Conservation (phyloP, 2,797 vertebrate genomes). For the Decapterus maruadsi region DNA sequence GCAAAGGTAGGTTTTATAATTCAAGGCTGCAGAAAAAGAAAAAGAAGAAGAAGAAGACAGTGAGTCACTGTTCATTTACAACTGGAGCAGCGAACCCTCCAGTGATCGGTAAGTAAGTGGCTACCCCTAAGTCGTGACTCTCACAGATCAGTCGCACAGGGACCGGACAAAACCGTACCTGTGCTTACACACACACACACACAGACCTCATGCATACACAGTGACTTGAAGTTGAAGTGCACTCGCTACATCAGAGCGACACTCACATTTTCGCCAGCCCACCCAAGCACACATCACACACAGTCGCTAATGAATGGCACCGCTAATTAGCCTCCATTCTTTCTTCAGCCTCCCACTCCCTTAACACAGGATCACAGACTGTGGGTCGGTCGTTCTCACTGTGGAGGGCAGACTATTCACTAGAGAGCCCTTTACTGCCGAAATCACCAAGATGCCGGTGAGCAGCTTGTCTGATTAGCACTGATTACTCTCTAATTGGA, state of each 20-base stretch:
- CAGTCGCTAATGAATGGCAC: conserved; percentile 73
- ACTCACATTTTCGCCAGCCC: conserved; percentile 57
- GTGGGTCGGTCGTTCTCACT: conserved; percentile 71
- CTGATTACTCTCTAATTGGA: conserved; percentile 88
- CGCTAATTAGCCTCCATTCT: conserved; percentile 75
- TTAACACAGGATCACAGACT: conserved; percentile 81
- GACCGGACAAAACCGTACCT: conserved; percentile 6
- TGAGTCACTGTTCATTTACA: conserved; percentile 71
- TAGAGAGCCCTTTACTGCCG: conserved; percentile 72
- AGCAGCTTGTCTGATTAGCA: conserved; percentile 87
- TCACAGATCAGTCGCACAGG: conserved; percentile 11
- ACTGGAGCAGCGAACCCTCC: conserved; percentile 44
- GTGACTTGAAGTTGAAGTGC: conserved; percentile 7
- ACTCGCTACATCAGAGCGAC: conserved; percentile 48
- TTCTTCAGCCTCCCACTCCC: conserved; percentile 77
- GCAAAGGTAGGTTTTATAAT: conserved; percentile 67
- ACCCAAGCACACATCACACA: conserved; percentile 70
- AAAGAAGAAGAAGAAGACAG: conserved; percentile 48
- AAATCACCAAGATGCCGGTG: conserved; percentile 81
- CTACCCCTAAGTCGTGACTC: conserved; percentile 23
- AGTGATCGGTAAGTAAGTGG: conserved; percentile 48
- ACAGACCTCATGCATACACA: not conserved
- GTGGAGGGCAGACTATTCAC: conserved; percentile 77
- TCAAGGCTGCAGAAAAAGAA: conserved; percentile 39
- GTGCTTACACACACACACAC: not conserved